Evolutionary conservation across 2,888 invertebrate genomes (phyloP).

Genomic region (Hedya salicella): DNA sequence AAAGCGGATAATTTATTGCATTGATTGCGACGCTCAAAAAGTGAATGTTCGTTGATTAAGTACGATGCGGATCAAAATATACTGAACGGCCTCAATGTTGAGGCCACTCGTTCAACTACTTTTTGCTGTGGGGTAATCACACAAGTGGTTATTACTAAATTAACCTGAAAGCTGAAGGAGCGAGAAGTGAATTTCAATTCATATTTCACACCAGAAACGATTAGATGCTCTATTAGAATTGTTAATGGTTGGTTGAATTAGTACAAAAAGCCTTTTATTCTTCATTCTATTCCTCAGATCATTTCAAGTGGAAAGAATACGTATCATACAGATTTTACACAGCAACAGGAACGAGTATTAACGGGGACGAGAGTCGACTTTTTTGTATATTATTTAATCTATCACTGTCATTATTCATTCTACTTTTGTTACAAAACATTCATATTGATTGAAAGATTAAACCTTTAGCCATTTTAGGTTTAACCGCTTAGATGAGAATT

Average conservation of each 20-base stretch:
- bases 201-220: slow-evolving; percentile 1
- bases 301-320: slow-evolving; percentile 11
- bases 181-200: background rate
- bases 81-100: too few species aligned
- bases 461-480: too few species aligned
- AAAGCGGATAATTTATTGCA: background rate
- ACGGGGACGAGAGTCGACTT: background rate
- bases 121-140: too few species aligned
- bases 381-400: background rate
- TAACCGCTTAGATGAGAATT: too few species aligned
- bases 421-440: background rate
- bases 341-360: background rate
- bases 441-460: too few species aligned
- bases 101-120: too few species aligned
- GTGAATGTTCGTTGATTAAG: too few species aligned
- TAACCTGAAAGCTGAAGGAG: background rate
- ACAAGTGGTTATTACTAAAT: background rate
- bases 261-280: background rate
- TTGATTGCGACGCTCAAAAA: too few species aligned
- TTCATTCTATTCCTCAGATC: background rate
- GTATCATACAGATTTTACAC: background rate
- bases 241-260: background rate
- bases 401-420: background rate
- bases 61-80: too few species aligned
- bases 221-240: slow-evolving; percentile 8